Base-by-base conservation (phyloP, 1,140 invertebrate genomes). In the Drosophila lowei region DNA sequence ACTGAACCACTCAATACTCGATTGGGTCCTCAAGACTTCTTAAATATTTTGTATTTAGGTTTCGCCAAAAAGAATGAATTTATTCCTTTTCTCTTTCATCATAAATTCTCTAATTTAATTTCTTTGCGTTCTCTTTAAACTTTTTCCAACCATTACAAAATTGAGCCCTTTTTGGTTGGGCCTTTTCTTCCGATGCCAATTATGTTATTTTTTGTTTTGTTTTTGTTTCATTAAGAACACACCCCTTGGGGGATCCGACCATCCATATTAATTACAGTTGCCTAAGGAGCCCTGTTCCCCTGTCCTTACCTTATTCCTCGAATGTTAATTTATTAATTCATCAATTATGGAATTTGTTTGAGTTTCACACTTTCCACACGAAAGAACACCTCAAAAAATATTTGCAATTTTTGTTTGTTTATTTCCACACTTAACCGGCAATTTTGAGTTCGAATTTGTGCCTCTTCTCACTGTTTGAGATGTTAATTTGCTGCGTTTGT, bases 381-480 rank as follows among this genome's bases (percentile, higher is more conserved):
- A 21, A 16, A 48, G n/a, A 66, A 30, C 55, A 71, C 68, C 28
- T 7, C 62, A 61, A 41, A 72, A 72, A 72, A 56, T 49, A 56
- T 43, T 11, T 67, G 18, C 56, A 54, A 53, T 54, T 28, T 15
- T 30, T n/a, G 41, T 54, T 72, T 72, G 38, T 54, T 72, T 72
- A 47, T 41, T 72, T 44, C 9, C 50, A 48, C 70, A 75, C 43
- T 62, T 83, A 75, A 30, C 81, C 81, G 80, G 81, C 77, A 70
- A 64, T 42, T 59, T 64, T 47, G 28, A 16, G 48, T 60, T 38
- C 42, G 52, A 53, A 21, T 38, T 11, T 57, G 64, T 52, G 38
- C 41, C 34, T 38, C 15, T 61, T 50, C 59, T 49, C 21, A 34
- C 38, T 60, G 60, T 71, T 25, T 57, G 49, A 30, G 49, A 49